Conservation (phyloP, 2,888 invertebrate genomes). For the Corbicula japonica region DNA sequence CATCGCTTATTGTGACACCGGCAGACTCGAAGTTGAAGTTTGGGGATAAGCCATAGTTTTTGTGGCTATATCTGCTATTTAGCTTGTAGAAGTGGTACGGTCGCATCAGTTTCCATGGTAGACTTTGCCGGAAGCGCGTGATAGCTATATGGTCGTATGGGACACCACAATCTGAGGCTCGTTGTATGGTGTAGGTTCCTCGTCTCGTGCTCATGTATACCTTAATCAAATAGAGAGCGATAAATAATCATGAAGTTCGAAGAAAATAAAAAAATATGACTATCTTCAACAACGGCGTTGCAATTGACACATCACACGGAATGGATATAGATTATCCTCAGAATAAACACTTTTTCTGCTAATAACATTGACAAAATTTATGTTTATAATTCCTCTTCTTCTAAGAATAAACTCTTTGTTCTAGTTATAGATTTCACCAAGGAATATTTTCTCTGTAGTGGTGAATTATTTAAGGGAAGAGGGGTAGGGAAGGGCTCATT, state of each 20-base stretch:
- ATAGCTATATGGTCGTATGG: constrained; percentile 77
- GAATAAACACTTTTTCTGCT: no score
- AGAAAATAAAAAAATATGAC: no score
- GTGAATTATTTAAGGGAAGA: no score
- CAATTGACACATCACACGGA: no score
- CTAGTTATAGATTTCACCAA: no score
- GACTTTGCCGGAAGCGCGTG: constrained; percentile 66
- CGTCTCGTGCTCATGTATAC: constrained; percentile 86
- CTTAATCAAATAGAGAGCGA: constrained; percentile 69
- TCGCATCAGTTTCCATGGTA: constrained; percentile 68
- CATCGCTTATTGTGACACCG: constrained; percentile 71
- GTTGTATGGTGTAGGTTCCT: constrained; percentile 86
- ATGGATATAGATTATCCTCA: no score
- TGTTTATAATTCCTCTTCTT: no score
- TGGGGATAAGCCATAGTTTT: constrained; percentile 70
- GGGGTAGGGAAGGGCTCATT: no score
- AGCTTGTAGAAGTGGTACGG: constrained; percentile 70
- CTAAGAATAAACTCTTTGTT: no score
- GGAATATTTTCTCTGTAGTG: no score
- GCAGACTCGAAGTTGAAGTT: constrained; percentile 69
- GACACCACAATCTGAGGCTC: constrained; percentile 78
- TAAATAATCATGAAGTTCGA: background rate
- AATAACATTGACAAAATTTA: no score
- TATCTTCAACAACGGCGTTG: no score
- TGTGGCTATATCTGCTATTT: constrained; percentile 70